phyloP scores from a whole-genome alignment of 92 coral and sea anemone genomes.

The Palythoa caribaeorum region DNA sequence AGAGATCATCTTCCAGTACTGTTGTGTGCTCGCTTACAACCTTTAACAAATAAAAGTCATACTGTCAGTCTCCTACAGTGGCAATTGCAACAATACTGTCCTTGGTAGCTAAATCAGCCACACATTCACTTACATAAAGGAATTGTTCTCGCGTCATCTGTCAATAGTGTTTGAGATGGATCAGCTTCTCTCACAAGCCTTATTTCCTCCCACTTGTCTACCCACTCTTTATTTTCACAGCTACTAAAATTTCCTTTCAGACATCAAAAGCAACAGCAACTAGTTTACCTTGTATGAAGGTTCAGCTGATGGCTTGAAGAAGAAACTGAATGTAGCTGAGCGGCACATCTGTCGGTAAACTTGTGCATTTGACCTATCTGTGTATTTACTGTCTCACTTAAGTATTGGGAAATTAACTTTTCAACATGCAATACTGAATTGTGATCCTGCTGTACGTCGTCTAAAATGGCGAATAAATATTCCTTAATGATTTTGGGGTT shows the following conservation, averaged over 20 bases:
- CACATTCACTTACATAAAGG: not conserved
- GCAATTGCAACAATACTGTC: slow-evolving; percentile 19
- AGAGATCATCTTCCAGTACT: slow-evolving; percentile 8
- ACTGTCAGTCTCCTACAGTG: slow-evolving; percentile 10
- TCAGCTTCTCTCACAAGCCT: slow-evolving; percentile 1
- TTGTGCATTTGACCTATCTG: not conserved
- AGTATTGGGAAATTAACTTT: not conserved
- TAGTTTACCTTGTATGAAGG: not conserved
- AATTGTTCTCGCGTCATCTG: not conserved
- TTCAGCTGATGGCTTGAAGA: not conserved
- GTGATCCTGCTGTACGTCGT: slow-evolving; percentile 23
- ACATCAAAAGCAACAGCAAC: not conserved
- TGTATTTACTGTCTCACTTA: not conserved
- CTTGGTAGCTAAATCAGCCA: slow-evolving; percentile 5
- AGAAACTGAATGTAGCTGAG: not conserved
- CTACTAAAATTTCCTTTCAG: not conserved
- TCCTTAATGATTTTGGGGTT: slow-evolving; percentile 14
- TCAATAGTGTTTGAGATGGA: slow-evolving; percentile 7
- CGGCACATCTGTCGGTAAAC: slow-evolving; percentile 21
- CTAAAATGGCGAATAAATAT: slow-evolving; percentile 6
- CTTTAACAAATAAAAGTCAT: not conserved
- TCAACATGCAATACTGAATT: slow-evolving; percentile 1
- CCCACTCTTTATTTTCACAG: not conserved
- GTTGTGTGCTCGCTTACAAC: not conserved
- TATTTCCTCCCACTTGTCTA: slow-evolving; percentile 5